Percentiles rank a stretch among this genome's conserved stretches.
Evolutionary conservation across 2,113 vertebrate genomes (phyloP).

Genomic region (Tragelaphus scriptus): DNA sequence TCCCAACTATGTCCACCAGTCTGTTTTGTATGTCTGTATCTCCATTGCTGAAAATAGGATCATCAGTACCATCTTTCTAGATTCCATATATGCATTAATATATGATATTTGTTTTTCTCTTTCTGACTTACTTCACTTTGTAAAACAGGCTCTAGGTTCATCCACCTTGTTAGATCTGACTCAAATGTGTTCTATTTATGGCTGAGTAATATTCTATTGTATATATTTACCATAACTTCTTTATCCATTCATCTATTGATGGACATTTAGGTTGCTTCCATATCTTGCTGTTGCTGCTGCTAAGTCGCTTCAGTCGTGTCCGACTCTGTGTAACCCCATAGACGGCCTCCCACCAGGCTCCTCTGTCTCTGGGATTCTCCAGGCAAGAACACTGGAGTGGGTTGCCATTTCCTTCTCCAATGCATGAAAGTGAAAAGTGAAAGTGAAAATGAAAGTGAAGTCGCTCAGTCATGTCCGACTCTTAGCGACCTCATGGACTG

Average conservation of each 20-base stretch:
- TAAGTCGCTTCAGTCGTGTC: too few species aligned
- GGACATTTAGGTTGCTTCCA: not conserved
- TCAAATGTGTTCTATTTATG: not conserved
- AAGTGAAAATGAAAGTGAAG: too few species aligned
- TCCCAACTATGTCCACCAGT: accelerated
- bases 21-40: not conserved
- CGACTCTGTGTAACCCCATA: too few species aligned
- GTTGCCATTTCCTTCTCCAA: too few species aligned
- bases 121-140: not conserved
- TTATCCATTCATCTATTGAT: not conserved
- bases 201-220: not conserved
- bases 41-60: not conserved
- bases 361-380: too few species aligned
- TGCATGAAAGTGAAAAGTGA: too few species aligned
- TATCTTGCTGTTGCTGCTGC: too few species aligned
- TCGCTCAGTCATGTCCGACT: too few species aligned
- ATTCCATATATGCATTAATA: not conserved
- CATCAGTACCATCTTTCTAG: not conserved
- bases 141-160: not conserved
- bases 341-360: too few species aligned
- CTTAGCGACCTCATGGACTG: too few species aligned
- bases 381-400: too few species aligned
- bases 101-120: not conserved
- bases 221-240: not conserved
- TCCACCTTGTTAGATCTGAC: not conserved